These are phyloP conservation scores for Psylliodes chrysocephalus DNA, from an alignment of 2,888 invertebrate species.

Conservation along the genomic window DNA sequence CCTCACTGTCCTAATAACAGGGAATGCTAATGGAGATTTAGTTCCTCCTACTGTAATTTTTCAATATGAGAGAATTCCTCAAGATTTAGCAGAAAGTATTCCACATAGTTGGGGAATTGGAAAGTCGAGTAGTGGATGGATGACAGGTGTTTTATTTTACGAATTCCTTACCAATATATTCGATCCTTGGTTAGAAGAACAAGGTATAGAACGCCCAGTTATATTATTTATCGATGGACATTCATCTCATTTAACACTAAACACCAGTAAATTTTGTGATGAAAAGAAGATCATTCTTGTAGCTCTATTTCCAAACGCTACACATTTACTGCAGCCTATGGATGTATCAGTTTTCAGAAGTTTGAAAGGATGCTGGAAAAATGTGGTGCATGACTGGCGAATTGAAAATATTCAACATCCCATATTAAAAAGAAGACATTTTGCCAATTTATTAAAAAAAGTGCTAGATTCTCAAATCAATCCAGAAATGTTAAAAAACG, in stretches of 20 bases:
- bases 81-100: not conserved
- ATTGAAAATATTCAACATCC: not conserved
- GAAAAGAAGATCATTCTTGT: not conserved
- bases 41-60: slow-evolving; percentile 10
- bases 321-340: too few relatives aligned
- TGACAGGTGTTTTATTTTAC: slow-evolving; percentile 7
- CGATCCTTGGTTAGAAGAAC: not conserved
- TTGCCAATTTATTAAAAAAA: too few relatives aligned
- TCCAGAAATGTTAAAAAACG: too few relatives aligned
- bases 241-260: not conserved
- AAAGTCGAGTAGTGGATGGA: not conserved
- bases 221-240: slow-evolving; percentile 11
- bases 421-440: too few relatives aligned
- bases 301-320: too few relatives aligned
- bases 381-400: slow-evolving; percentile 1
- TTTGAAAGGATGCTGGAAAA: slow-evolving; percentile 7
- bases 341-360: slow-evolving; percentile 12
- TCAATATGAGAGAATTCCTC: not conserved
- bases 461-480: too few relatives aligned
- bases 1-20: slow-evolving; percentile 26
- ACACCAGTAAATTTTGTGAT: too few relatives aligned
- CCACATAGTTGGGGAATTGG: slow-evolving; percentile 1
- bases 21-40: slow-evolving; percentile 13
- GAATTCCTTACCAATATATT: slow-evolving; percentile 4
- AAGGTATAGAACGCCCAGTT: not conserved